A percentile compares a stretch with the other conserved stretches of the same genome.
phyloP scores from a whole-genome alignment of 2,797 vertebrate species.

The Potorous gilbertii region DNA sequence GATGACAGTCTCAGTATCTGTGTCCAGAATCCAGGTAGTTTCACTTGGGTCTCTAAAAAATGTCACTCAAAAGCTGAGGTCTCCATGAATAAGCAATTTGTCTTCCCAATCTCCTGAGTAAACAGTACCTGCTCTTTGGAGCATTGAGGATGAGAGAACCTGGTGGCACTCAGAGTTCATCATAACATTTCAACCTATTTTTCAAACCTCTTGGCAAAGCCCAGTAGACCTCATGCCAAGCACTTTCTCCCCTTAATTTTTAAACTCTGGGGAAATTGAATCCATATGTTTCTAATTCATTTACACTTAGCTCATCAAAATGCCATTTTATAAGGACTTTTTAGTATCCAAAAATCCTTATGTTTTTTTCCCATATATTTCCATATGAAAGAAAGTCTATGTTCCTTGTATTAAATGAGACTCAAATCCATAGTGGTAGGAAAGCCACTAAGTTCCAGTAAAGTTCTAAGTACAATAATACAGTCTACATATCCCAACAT shows the following conservation, averaged over 20 bases:
- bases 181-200: constrained; percentile 68
- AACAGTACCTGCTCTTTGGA: neutral
- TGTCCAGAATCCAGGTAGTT: neutral
- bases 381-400: constrained; percentile 51
- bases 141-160: constrained; percentile 25
- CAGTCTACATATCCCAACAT: neutral
- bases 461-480: neutral
- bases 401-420: constrained; percentile 9
- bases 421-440: neutral
- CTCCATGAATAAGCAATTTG: neutral
- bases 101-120: neutral
- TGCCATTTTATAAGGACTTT: constrained; percentile 70
- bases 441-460: neutral
- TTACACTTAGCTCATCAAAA: constrained; percentile 78
- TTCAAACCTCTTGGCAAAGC: constrained; percentile 66
- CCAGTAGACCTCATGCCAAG: constrained; percentile 63
- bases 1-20: neutral
- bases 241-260: constrained; percentile 55
- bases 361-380: constrained; percentile 57
- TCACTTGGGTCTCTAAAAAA: neutral
- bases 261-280: constrained; percentile 72
- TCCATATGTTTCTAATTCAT: constrained; percentile 75
- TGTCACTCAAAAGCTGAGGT: neutral
- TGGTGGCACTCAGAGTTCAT: constrained; percentile 54
- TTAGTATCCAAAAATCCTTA: constrained; percentile 65